Base-by-base conservation (phyloP, 23 tunicate species). In the Trididemnum nubilum region DNA sequence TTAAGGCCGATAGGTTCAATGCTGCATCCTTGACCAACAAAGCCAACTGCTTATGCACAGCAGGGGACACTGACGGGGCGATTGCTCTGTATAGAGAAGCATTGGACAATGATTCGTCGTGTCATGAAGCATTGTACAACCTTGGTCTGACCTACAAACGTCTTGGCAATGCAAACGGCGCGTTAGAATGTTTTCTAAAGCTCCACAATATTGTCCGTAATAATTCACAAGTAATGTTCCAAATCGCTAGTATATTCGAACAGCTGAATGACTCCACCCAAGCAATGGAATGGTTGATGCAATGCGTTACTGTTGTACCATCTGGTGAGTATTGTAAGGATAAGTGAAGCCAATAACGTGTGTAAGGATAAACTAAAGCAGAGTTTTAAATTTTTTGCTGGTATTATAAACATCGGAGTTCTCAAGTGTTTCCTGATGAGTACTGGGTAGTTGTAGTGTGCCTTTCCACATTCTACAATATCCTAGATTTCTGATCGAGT, bases 81-180 rank as follows among this genome's bases (percentile, higher is more conserved):
- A 85, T 83, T 15, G 28, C 77, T 23, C 66, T 87, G 76, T 93
- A 87, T 59, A 84, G 81, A 63, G 99, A 95, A 73, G 99, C 99
- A 1, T 35, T 95, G 35, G 92, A 89, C 33, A 90, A 89, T 51
- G 99, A 95, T 79, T 86, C 92, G 2, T 64, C 91, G 0, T 95
- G 99, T 36, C 83, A 86, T 64, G 99, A 95, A 73, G 99, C 99
- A 36, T 64, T 95, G 24, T 95, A 86, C 58, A 95, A 95, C 51
- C 86, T 95, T 29, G 99, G 99, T 0, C 84, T 95, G 12, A 77
- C 85, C 19, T 60, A 80, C 65, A 95, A 95, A 64, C 61, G 70
- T 25, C 86, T 71, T 19, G 80, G 82, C 44, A 74, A 65, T 30
- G 33, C 86, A 12, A 85, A 86, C 39, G 92, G 81, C 21, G 54